Evolutionary conservation across 2,888 invertebrate genomes (phyloP).

Genomic region (Psylliodes chrysocephalus): DNA sequence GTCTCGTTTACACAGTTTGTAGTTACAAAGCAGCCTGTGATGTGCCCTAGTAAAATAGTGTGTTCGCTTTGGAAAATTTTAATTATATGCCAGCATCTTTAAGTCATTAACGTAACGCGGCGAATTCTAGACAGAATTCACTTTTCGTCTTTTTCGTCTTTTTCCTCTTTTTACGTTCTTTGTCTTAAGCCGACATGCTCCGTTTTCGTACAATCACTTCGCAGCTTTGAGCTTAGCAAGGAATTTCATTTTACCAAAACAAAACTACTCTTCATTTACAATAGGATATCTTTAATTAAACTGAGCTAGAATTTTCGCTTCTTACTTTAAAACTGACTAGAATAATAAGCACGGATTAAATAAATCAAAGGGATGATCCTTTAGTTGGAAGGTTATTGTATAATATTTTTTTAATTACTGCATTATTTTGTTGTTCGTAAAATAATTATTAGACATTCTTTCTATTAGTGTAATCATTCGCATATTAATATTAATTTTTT

Average conservation of each 20-base stretch:
- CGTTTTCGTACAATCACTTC: neutral
- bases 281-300: conserved; percentile 5
- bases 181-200: neutral
- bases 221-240: neutral
- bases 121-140: neutral
- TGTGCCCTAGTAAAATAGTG: neutral
- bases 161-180: neutral
- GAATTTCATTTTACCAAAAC: neutral
- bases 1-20: too few relatives aligned
- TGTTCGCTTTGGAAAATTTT: neutral
- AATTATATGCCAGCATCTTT: neutral
- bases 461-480: too few relatives aligned
- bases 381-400: too few relatives aligned
- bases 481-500: too few relatives aligned
- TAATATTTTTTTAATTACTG: too few relatives aligned
- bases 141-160: too few relatives aligned
- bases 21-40: neutral
- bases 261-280: conserved; percentile 3
- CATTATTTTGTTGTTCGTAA: too few relatives aligned
- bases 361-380: too few relatives aligned
- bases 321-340: neutral
- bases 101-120: neutral
- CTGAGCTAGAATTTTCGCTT: neutral
- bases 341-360: too few relatives aligned
- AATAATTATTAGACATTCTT: too few relatives aligned